phyloP scores from a whole-genome alignment of 2,888 invertebrate genomes.

The Taphrorychus bicolor region DNA sequence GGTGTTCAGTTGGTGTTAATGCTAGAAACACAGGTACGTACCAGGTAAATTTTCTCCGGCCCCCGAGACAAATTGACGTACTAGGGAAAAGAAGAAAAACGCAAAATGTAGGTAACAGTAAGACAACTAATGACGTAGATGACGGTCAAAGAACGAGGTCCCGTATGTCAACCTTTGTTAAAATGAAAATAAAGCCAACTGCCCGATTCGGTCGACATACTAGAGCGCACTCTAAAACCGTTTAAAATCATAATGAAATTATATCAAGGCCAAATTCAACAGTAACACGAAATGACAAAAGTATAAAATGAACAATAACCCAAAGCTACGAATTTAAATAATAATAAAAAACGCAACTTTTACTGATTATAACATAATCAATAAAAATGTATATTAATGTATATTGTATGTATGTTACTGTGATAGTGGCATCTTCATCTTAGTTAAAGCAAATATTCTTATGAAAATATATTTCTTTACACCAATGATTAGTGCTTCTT shows the following conservation, averaged over 20 bases:
- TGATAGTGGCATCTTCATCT: conserved; percentile 52
- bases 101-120: conserved; percentile 62
- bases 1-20: conserved; percentile 59
- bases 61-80: conserved; percentile 64
- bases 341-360: conserved; percentile 55
- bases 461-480: too few relatives aligned
- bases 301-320: conserved; percentile 54
- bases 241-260: conserved; percentile 42
- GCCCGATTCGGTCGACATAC: conserved; percentile 34
- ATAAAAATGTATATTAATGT: conserved; percentile 57
- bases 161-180: conserved; percentile 33
- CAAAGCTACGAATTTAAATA: conserved; percentile 59
- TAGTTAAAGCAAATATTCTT: conserved; percentile 21
- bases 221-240: conserved; percentile 19
- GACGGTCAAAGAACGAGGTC: conserved; percentile 18
- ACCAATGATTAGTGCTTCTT: too few relatives aligned
- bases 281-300: conserved; percentile 56
- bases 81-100: conserved; percentile 63
- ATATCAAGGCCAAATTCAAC: conserved; percentile 53
- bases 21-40: conserved; percentile 61
- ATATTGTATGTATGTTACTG: conserved; percentile 60
- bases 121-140: conserved; percentile 50
- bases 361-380: conserved; percentile 54
- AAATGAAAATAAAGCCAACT: conserved; percentile 16
- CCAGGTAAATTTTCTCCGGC: conserved; percentile 63